Base-by-base conservation (phyloP, 2,888 invertebrate genomes). In the Pheosia tremula region DNA sequence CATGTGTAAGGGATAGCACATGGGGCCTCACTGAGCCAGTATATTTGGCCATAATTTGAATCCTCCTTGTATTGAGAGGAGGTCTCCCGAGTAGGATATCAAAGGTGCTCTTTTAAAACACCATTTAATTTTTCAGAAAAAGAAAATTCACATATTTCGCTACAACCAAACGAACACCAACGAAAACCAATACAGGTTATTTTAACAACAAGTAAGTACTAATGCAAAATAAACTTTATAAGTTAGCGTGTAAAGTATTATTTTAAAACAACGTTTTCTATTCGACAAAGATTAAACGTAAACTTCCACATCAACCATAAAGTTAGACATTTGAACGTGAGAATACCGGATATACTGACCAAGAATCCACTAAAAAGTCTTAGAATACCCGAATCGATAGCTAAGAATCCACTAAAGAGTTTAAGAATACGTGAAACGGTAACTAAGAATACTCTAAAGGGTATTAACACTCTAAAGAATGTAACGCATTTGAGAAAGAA, bases 61-160 rank as follows among this genome's bases (percentile, higher is more conserved):
- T 39, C 39, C 39, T 7, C 5, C 39, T 39, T 39, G 24, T 24
- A 24, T 24, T 24, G 24, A 24, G 24, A 24, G 24, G 24, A 24
- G 24, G 24, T 39, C 5, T 39, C 39, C 39, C 7, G n/a, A n/a
- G n/a, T n/a, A n/a, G n/a, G n/a, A n/a, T 39, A 39, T 39, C 39
- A 39, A 7, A 6, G 39, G 3, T 9, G 10, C 43, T 41, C 8
- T 1, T 41, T 9, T 43, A 43, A 4, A 8, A 8, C 3, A 9
- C 9, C 9, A 43, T 41, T 47, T 55, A 63, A 66, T 24, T 41
- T 78, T 76, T 10, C 78, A 89, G 88, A 60, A 87, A 84, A 77
- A 87, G 78, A 73, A 85, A 77, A 63, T 82, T 87, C 55, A 73
- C 24, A 59, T 76, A 3, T 75, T 87, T 53, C 57, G 65, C 45